phyloP scores from a whole-genome alignment of 2,797 vertebrate genomes.

The Coreius guichenoti region DNA sequence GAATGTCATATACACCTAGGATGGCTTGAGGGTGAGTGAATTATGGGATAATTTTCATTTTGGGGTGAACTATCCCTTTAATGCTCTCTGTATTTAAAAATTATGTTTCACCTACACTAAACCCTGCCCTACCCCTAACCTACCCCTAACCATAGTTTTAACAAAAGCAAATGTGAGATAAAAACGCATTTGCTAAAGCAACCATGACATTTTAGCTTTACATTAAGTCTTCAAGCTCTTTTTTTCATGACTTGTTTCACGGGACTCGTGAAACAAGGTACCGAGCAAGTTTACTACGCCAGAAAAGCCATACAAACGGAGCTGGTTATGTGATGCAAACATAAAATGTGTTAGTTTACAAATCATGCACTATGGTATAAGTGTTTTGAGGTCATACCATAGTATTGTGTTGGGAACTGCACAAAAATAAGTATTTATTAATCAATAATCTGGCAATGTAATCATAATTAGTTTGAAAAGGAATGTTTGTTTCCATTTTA shows the following conservation, averaged over 20 bases:
- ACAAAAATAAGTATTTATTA: background rate
- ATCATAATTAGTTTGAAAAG: background rate
- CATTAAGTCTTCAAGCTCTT: background rate
- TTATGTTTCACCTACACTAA: background rate
- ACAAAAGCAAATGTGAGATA: background rate
- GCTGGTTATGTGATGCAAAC: background rate
- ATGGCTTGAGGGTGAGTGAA: too few relatives aligned
- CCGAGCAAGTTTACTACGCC: background rate
- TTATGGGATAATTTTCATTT: too few relatives aligned
- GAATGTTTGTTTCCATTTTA: background rate
- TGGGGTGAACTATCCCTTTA: background rate
- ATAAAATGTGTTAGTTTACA: background rate
- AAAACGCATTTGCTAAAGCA: background rate
- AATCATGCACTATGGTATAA: background rate
- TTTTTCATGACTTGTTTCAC: background rate
- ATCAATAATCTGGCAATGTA: background rate
- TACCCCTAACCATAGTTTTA: background rate
- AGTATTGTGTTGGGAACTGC: too few relatives aligned
- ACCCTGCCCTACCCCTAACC: background rate
- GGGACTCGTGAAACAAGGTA: background rate
- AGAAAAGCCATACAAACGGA: background rate
- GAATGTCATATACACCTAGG: too few relatives aligned
- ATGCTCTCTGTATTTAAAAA: background rate
- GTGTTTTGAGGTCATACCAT: background rate
- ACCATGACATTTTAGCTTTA: background rate